These are phyloP conservation scores for Apis florea DNA, from an alignment of 1,140 invertebrate species.

Conservation along the genomic window DNA sequence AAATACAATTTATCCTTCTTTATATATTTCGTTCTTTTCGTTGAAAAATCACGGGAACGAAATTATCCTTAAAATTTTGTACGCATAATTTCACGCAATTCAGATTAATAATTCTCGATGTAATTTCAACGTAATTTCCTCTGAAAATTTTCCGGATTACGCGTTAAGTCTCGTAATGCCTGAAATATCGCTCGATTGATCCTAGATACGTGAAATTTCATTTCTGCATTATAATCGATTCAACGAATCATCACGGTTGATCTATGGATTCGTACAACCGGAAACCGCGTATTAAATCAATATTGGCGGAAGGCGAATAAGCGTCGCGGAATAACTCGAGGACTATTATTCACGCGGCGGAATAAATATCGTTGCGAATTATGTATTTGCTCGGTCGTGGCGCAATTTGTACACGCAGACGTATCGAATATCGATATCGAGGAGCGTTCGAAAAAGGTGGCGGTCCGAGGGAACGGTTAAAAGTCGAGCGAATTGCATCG, in stretches of 20 bases:
- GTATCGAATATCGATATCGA: slow-evolving; percentile 53
- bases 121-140: no score
- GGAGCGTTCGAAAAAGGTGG: not conserved
- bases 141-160: no score
- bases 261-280: not conserved
- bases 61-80: no score
- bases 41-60: no score
- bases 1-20: no score
- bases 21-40: no score
- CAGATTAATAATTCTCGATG: no score
- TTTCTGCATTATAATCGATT: not conserved
- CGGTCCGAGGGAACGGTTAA: slow-evolving; percentile 18
- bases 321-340: slow-evolving; percentile 4
- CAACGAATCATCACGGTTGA: not conserved
- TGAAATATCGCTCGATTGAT: not conserved
- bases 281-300: slow-evolving; percentile 1
- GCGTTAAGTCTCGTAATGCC: not conserved
- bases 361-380: slow-evolving; percentile 39
- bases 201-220: not conserved
- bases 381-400: slow-evolving; percentile 48
- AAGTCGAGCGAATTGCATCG: slow-evolving; percentile 42
- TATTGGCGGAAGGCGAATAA: not conserved
- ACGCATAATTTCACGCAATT: no score
- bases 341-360: slow-evolving; percentile 20
- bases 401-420: slow-evolving; percentile 33